Conservation (phyloP, 2,797 vertebrate genomes). For the Pseudomugil gertrudae region DNA sequence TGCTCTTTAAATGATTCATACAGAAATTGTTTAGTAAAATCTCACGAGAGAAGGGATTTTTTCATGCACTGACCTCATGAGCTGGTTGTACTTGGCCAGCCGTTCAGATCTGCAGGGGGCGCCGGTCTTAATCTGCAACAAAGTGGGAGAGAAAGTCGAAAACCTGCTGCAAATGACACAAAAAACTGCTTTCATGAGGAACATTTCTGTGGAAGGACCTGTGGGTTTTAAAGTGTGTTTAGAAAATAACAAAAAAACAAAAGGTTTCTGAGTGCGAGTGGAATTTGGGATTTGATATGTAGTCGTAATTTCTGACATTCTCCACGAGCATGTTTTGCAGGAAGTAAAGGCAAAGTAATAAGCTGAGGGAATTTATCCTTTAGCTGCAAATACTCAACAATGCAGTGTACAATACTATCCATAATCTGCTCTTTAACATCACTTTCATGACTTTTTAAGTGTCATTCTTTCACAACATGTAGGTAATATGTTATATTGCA, state of each 20-base stretch:
- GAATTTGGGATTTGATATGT: no score
- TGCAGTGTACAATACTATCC: no score
- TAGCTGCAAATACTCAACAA: no score
- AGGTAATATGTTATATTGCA: no score
- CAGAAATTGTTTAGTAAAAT: neutral
- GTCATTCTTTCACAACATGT: no score
- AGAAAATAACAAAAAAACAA: neutral
- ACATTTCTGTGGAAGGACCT: neutral
- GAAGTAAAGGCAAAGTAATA: no score
- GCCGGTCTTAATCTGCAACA: conserved; percentile 91
- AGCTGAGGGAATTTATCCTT: no score
- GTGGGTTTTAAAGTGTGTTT: neutral
- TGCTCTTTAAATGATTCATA: no score
- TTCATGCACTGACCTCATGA: conserved; percentile 88
- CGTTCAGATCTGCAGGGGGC: conserved; percentile 95
- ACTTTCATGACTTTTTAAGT: no score
- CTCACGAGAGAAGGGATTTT: neutral
- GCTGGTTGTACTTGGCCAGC: conserved; percentile 95
- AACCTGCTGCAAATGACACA: neutral
- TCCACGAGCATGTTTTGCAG: no score
- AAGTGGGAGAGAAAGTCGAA: conserved; percentile 25
- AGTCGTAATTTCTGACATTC: no score
- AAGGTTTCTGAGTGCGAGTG: neutral
- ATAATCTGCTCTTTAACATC: no score
- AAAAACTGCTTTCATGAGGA: neutral